Evolutionary conservation across 2,797 vertebrate genomes (phyloP).

Genomic region (Pseudochirops cupreus): DNA sequence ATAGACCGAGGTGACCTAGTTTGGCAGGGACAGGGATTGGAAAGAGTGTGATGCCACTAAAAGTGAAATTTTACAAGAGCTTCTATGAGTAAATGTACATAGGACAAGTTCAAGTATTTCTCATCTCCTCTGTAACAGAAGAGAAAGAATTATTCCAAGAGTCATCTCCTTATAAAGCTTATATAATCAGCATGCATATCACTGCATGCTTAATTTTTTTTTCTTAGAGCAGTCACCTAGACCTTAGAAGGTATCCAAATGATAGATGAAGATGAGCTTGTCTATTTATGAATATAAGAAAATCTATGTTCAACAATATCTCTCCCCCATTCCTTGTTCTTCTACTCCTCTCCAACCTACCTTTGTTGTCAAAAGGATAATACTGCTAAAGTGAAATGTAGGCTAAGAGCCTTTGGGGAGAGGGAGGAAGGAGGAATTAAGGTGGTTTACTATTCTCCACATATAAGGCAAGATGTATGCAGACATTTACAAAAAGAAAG

Average conservation of each 20-base stretch:
- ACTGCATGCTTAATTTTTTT: not conserved
- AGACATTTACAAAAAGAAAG: slow-evolving; percentile 24
- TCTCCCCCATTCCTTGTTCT: not conserved
- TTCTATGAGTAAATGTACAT: slow-evolving; percentile 23
- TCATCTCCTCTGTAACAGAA: slow-evolving; percentile 3
- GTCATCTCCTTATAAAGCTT: slow-evolving; percentile 26
- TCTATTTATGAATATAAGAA: slow-evolving; percentile 41
- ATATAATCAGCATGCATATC: not conserved
- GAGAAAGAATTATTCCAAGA: not conserved
- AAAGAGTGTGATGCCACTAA: not conserved
- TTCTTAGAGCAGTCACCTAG: not conserved
- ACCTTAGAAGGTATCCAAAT: slow-evolving; percentile 45
- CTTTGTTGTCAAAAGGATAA: slow-evolving; percentile 44
- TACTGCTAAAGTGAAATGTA: slow-evolving; percentile 27
- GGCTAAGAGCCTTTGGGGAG: not conserved
- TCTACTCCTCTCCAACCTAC: slow-evolving; percentile 39
- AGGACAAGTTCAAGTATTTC: slow-evolving; percentile 21
- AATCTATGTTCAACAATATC: slow-evolving; percentile 23
- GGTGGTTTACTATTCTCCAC: not conserved
- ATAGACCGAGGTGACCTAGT: not conserved
- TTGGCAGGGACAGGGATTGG: slow-evolving; percentile 11
- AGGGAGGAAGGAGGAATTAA: not conserved
- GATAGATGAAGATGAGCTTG: slow-evolving; percentile 40
- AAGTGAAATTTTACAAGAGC: slow-evolving; percentile 37
- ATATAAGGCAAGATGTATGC: slow-evolving; percentile 19